Base-by-base conservation (phyloP, 2,888 invertebrate genomes). In the Orchestes rusci region DNA sequence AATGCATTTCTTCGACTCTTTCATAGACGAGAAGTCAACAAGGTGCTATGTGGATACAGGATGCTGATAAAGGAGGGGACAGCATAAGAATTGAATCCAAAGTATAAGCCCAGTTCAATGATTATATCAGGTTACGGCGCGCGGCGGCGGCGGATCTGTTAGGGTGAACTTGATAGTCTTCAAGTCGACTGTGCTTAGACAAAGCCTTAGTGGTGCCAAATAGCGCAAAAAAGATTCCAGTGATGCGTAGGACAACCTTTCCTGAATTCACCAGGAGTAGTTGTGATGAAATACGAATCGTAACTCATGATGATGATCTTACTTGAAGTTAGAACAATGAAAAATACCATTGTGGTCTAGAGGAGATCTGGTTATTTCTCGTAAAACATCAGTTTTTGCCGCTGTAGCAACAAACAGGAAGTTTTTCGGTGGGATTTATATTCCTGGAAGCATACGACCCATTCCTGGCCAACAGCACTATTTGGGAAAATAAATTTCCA, bases 401-500 rank as follows among this genome's bases (percentile, higher is more conserved):
- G 12, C 30, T 5, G 30, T 30, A 10, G 12, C 7, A 5, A 10
- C 30, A 30, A 5, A 30, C 5, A 30, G 12, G 7, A 30, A 30
- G 12, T 30, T 30, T 30, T 5, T 10, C 12, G 30, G 30, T 5
- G 12, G 12, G 12, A 5, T 30, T 12, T 30, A 10, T 12, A 5
- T 30, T 30, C 30, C 30, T 30, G 30, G 30, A 30, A 30, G 30
- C 12, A 5, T 30, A 5, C 30, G 30, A 12, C 7, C 30, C 30
- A 13, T 30, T 30, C 12, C 30, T 30, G 30, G 30, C 5, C 8
- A 30, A 30, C 10, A 30, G 7, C 12, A 30, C 30, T 30, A 30
- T 30, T 48, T 53, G 30, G 30, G 23, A 5, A 10, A 23, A 23
- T 23, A 10, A 5, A 23, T 23, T 23, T 7, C 23, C 5, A 23